phyloP scores from a whole-genome alignment of 1,140 invertebrate species.

The Papilio polyxenes region DNA sequence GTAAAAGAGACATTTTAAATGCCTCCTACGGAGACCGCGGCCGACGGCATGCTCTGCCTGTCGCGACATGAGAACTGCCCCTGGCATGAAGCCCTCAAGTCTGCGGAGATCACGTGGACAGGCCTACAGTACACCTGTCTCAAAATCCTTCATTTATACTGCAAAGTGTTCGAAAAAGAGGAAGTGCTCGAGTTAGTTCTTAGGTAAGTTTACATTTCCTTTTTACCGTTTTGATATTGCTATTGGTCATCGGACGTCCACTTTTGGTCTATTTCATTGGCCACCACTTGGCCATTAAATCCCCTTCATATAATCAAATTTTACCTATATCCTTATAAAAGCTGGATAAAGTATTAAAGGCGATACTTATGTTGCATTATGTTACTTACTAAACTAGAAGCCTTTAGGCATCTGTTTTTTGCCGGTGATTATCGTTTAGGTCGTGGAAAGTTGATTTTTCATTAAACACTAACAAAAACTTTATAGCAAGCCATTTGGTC shows the following conservation, averaged over 20 bases:
- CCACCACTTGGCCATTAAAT: too few species aligned
- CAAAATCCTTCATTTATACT: constrained; percentile 89
- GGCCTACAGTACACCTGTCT: constrained; percentile 89
- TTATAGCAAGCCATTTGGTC: background rate
- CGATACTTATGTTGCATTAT: too few species aligned
- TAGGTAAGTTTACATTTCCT: constrained; percentile 81
- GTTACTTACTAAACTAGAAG: too few species aligned
- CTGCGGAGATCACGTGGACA: constrained; percentile 85
- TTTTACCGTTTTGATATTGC: background rate
- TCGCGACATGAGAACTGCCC: constrained; percentile 82
- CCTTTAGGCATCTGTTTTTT: constrained; percentile 7
- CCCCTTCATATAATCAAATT: too few species aligned
- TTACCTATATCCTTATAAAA: too few species aligned
- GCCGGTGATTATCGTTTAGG: background rate
- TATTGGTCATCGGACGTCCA: too few species aligned
- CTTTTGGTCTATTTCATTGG: too few species aligned
- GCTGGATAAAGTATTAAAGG: too few species aligned
- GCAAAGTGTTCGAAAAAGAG: constrained; percentile 90
- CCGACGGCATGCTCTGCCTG: constrained; percentile 81
- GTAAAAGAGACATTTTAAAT: constrained; percentile 60
- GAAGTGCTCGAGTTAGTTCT: constrained; percentile 89
- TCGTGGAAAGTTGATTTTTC: background rate
- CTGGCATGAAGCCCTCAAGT: constrained; percentile 79
- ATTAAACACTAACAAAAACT: constrained; percentile 10
- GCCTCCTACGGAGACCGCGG: constrained; percentile 71